Percentiles rank a stretch among this genome's conserved stretches.
Evolutionary conservation across 2,113 vertebrate species (phyloP).

Genomic region (Myrmophylax atrothorax): DNA sequence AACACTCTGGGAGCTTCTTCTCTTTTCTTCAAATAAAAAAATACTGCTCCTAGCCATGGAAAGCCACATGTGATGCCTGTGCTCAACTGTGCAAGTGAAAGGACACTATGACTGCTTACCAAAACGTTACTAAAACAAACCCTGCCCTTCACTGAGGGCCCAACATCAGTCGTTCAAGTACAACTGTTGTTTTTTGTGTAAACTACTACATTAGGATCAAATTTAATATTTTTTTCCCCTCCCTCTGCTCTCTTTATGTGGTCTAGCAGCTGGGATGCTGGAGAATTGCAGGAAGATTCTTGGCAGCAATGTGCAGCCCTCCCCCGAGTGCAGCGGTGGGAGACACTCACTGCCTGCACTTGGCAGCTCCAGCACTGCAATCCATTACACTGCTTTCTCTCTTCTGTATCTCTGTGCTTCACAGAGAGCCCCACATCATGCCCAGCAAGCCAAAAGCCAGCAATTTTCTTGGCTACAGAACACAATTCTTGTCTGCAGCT

Average conservation of each 20-base stretch:
- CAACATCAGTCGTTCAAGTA: neutral
- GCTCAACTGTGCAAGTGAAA: neutral
- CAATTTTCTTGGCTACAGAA: neutral
- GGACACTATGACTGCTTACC: neutral
- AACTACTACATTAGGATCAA: neutral
- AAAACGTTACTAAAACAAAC: neutral
- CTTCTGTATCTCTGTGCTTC: neutral
- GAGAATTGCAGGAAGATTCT: neutral
- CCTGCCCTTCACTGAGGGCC: neutral
- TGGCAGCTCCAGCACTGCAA: neutral
- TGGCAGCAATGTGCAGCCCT: neutral
- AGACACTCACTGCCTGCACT: neutral
- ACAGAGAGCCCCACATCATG: neutral
- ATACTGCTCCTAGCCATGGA: neutral
- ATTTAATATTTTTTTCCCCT: neutral
- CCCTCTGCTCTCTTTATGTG: neutral
- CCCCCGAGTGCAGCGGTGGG: accelerated
- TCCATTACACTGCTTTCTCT: neutral
- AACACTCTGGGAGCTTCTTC: neutral
- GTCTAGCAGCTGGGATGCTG: neutral
- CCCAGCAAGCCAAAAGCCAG: neutral
- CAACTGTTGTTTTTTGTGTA: neutral
- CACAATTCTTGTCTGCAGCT: neutral
- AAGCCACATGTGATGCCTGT: neutral
- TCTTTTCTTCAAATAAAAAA: neutral